phyloP scores from a whole-genome alignment of 2,113 vertebrate genomes.

The Microtus pennsylvanicus region DNA sequence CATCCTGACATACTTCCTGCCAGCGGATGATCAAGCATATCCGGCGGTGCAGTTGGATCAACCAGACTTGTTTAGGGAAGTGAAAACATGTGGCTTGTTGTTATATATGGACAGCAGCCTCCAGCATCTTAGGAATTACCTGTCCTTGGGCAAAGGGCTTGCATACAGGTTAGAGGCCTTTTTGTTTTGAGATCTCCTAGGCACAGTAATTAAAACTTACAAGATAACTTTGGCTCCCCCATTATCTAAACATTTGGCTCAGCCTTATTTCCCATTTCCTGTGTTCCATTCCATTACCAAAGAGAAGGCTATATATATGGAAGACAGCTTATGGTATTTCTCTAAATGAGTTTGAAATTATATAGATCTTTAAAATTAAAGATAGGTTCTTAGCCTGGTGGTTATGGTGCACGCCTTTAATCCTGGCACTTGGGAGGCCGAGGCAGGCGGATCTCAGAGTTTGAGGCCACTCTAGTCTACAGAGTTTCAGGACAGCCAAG shows the following conservation, averaged over 20 bases:
- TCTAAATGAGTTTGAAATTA: not conserved
- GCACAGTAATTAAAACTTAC: not conserved
- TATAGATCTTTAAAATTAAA: not conserved
- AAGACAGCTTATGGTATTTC: not conserved
- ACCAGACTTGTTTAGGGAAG: not conserved
- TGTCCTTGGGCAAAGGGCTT: not conserved
- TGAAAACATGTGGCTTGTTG: not conserved
- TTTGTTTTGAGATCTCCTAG: not conserved
- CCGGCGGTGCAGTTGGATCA: not conserved
- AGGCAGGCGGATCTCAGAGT: not conserved
- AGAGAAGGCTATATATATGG: not conserved
- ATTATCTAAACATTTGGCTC: not conserved
- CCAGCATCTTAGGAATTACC: not conserved
- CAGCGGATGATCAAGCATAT: not conserved
- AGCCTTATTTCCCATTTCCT: slow-evolving; percentile 4
- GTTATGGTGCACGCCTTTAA: not conserved
- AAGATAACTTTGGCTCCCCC: not conserved
- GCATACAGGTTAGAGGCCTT: not conserved
- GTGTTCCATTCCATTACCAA: not conserved
- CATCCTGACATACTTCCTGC: not conserved
- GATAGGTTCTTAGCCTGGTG: not conserved
- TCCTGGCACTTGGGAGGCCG: not conserved
- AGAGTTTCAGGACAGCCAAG: not conserved
- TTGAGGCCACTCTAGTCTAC: not conserved
- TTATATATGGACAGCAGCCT: not conserved